Conservation (phyloP, 2,113 vertebrate genomes). For the Pungitius pungitius region DNA sequence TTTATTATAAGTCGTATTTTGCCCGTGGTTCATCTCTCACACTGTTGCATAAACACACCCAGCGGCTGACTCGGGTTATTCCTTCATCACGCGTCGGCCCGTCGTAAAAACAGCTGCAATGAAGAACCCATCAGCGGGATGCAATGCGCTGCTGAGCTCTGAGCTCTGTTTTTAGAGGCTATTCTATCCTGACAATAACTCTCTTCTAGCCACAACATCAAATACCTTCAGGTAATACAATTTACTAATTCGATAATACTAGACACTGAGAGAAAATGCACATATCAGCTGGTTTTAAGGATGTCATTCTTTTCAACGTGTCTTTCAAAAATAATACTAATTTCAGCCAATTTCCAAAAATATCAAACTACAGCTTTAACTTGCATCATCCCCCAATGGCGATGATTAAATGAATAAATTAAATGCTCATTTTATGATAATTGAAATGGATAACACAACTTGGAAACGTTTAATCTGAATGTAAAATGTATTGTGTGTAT, state of each 20-base stretch:
- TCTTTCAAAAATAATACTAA: not conserved
- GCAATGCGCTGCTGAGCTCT: slow-evolving; percentile 12
- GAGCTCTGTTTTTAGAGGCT: not conserved
- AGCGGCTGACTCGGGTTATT: slow-evolving; percentile 7
- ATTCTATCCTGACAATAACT: not conserved
- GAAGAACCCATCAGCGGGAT: not conserved
- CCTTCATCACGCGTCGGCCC: not conserved
- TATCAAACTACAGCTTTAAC: too few relatives aligned
- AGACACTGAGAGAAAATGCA: not conserved
- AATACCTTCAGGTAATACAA: not conserved
- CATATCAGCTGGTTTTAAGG: not conserved
- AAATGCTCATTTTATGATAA: too few relatives aligned
- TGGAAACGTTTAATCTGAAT: too few relatives aligned
- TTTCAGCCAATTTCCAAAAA: too few relatives aligned
- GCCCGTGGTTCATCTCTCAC: slow-evolving; percentile 3
- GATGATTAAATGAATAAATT: too few relatives aligned
- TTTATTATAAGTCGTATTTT: slow-evolving; percentile 18
- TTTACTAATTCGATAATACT: not conserved
- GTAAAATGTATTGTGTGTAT: too few relatives aligned
- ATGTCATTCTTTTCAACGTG: not conserved
- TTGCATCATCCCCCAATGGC: too few relatives aligned
- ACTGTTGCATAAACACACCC: not conserved
- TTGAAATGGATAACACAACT: too few relatives aligned
- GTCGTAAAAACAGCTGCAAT: slow-evolving; percentile 12
- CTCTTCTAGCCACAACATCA: not conserved